These are phyloP conservation scores for Neoniphon sammara DNA, from an alignment of 2,797 vertebrate species.

Conservation along the genomic window DNA sequence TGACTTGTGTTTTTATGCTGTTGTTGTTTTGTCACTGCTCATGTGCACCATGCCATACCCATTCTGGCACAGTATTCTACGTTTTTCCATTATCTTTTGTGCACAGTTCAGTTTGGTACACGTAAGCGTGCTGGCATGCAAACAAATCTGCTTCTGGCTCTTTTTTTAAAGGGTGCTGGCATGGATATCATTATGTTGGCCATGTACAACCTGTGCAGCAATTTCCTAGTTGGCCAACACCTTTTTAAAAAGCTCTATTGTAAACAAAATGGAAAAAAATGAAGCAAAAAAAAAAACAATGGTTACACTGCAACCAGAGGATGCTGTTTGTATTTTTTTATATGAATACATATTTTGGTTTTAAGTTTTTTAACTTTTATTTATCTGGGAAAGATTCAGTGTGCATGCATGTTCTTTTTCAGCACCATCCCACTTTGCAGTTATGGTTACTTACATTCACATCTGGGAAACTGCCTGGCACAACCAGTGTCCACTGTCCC, in stretches of 20 bases:
- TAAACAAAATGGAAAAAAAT: conserved; percentile 2
- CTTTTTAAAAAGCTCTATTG: conserved; percentile 5
- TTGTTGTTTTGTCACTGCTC: too few species aligned
- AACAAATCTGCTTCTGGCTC: conserved; percentile 20
- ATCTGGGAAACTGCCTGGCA: too few species aligned
- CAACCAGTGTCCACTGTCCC: too few species aligned
- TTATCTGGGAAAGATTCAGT: conserved; percentile 1
- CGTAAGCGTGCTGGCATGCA: conserved; percentile 3
- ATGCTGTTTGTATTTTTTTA: not conserved
- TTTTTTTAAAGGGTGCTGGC: conserved; percentile 8
- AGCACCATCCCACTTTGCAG: too few species aligned
- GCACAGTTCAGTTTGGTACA: conserved; percentile 6
- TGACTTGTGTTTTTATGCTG: not conserved
- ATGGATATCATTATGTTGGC: conserved; percentile 6
- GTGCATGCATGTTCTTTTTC: not conserved
- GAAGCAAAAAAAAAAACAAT: not conserved
- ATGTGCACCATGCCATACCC: not conserved
- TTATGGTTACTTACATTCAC: too few species aligned
- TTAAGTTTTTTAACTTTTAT: not conserved
- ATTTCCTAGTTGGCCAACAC: not conserved
- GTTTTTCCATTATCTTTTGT: conserved; percentile 3
- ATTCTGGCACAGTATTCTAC: not conserved
- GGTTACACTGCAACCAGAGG: not conserved
- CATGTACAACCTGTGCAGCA: not conserved
- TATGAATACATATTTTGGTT: not conserved